Percentiles rank a stretch among this genome's conserved stretches.
These are phyloP conservation scores for Paracentrotus lividus DNA, from an alignment of 53 echinoderm and acorn worm genomes.

Conservation along the genomic window DNA sequence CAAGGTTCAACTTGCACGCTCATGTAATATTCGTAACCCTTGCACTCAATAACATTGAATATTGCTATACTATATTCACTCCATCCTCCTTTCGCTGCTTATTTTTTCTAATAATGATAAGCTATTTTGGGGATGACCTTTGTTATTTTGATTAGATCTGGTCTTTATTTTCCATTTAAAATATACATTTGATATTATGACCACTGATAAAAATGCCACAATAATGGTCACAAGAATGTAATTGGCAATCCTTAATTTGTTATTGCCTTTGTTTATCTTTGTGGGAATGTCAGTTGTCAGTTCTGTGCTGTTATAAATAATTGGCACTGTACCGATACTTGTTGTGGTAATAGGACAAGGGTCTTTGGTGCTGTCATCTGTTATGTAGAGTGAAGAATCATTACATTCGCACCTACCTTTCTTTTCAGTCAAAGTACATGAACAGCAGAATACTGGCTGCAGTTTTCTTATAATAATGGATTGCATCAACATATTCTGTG, in stretches of 20 bases:
- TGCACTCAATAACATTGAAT: no score
- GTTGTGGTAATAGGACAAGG: not conserved
- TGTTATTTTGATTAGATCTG: not conserved
- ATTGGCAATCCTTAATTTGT: not conserved
- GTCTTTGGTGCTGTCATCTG: not conserved
- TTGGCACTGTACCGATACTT: not conserved
- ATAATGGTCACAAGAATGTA: not conserved
- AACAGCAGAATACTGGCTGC: not conserved
- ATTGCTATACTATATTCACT: no score
- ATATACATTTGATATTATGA: no score
- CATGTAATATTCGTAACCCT: no score
- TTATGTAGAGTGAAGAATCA: not conserved
- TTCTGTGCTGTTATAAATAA: not conserved
- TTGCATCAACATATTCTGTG: not conserved
- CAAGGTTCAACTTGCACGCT: no score
- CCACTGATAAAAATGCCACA: not conserved
- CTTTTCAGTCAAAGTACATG: not conserved
- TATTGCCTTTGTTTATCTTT: not conserved
- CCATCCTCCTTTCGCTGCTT: no score
- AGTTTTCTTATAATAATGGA: not conserved
- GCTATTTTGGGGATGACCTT: not conserved
- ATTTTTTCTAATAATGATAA: not conserved
- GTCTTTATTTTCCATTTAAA: not conserved
- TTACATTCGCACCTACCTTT: slow-evolving; percentile 1
- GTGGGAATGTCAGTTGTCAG: not conserved